These are phyloP conservation scores for Cryptophagus acutangulus DNA, from an alignment of 2,888 invertebrate genomes.

Conservation along the genomic window DNA sequence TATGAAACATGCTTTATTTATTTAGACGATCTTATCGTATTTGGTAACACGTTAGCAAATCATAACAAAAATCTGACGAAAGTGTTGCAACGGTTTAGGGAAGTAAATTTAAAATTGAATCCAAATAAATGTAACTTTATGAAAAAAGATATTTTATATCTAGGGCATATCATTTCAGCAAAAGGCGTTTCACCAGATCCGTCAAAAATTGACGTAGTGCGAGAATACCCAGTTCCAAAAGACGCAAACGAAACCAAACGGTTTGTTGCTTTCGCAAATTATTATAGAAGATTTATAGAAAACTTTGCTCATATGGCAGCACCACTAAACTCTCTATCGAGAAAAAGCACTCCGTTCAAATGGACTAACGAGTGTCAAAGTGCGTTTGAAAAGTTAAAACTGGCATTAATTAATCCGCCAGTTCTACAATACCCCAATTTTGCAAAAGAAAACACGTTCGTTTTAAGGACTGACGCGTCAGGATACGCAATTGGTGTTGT, in stretches of 20 bases:
- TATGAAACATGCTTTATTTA: constrained; percentile 7
- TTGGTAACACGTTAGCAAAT: constrained; percentile 21
- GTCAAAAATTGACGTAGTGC: constrained; percentile 17
- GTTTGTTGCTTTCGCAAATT: constrained; percentile 25
- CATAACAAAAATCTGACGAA: constrained; percentile 19
- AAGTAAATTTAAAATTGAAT: constrained; percentile 26
- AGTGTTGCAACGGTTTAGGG: constrained; percentile 5
- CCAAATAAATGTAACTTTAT: constrained; percentile 25
- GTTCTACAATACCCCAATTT: constrained; percentile 20
- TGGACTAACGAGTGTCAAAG: constrained; percentile 21
- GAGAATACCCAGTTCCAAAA: constrained; percentile 21
- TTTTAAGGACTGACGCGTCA: constrained; percentile 16
- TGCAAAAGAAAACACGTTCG: constrained; percentile 12
- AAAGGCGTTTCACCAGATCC: constrained; percentile 18
- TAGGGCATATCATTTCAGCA: constrained; percentile 20
- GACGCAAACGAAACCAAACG: constrained; percentile 18
- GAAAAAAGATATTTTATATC: constrained; percentile 21
- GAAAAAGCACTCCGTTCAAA: constrained; percentile 16
- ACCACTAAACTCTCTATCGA: constrained; percentile 19
- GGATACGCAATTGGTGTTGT: constrained; percentile 10
- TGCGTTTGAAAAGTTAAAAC: constrained; percentile 19
- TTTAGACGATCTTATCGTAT: constrained; percentile 7
- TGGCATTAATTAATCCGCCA: constrained; percentile 14
- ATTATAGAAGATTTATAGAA: constrained; percentile 20
- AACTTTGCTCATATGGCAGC: constrained; percentile 18